phyloP scores from a whole-genome alignment of 2,113 vertebrate species.

The Myotis brandtii region DNA sequence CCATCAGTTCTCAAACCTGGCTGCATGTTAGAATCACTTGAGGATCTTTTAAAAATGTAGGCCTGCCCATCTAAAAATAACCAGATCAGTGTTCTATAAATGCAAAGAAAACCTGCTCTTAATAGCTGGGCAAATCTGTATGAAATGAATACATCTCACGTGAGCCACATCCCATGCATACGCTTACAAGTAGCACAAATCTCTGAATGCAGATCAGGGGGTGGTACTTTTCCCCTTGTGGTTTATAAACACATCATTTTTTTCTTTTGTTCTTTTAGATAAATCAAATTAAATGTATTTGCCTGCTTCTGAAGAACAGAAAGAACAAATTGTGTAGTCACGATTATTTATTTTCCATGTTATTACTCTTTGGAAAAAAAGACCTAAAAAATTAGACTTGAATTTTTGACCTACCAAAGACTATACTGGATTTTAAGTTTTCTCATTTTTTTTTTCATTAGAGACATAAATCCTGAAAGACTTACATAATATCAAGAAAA shows the following conservation, averaged over 20 bases:
- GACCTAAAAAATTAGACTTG: not conserved
- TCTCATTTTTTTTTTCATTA: not conserved
- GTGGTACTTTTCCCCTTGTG: not conserved
- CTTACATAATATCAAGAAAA: not conserved
- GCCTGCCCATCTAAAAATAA: slow-evolving; percentile 12
- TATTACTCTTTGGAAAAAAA: not conserved
- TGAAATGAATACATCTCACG: slow-evolving; percentile 24
- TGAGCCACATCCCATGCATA: not conserved
- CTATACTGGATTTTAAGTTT: not conserved
- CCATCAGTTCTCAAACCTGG: not conserved
- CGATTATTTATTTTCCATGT: not conserved
- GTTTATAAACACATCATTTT: not conserved
- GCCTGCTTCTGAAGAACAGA: not conserved
- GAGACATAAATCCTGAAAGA: slow-evolving; percentile 7
- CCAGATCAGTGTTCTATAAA: not conserved
- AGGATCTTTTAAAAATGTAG: not conserved
- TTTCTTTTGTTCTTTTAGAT: not conserved
- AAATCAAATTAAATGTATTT: not conserved
- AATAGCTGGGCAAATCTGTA: not conserved
- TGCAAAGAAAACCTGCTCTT: not conserved
- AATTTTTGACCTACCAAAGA: slow-evolving; percentile 24
- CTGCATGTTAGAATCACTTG: not conserved
- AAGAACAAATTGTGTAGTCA: not conserved
- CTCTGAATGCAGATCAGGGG: not conserved
- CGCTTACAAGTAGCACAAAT: not conserved